phyloP scores from a whole-genome alignment of 2,888 invertebrate species.

The Gastrophysa polygoni region DNA sequence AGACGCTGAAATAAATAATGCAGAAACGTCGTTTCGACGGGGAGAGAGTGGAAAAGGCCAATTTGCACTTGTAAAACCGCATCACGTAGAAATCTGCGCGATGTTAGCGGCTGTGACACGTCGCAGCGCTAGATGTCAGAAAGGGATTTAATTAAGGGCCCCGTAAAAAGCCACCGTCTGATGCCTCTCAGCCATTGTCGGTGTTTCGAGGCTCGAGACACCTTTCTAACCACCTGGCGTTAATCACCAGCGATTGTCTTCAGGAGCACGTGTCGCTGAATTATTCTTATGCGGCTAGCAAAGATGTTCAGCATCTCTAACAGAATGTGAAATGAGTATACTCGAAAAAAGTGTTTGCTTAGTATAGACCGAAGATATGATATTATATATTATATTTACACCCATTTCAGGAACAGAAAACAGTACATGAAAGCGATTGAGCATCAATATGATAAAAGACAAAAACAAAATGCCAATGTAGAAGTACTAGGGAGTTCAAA shows the following conservation, averaged over 20 bases:
- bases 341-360: too few relatives aligned
- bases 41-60: slow-evolving; percentile 43
- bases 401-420: too few relatives aligned
- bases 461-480: too few relatives aligned
- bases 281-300: not conserved
- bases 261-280: not conserved
- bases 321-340: too few relatives aligned
- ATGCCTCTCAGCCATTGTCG: slow-evolving; percentile 14
- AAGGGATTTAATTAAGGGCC: slow-evolving; percentile 60
- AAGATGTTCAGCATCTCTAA: too few relatives aligned
- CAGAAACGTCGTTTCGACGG: slow-evolving; percentile 41
- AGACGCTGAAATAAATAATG: slow-evolving; percentile 53
- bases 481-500: too few relatives aligned
- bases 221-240: not conserved
- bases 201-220: not conserved
- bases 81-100: slow-evolving; percentile 60
- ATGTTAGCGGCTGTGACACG: slow-evolving; percentile 57
- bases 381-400: too few relatives aligned
- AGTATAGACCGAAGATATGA: too few relatives aligned
- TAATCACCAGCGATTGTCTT: not conserved
- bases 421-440: too few relatives aligned
- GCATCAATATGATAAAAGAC: too few relatives aligned
- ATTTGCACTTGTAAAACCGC: slow-evolving; percentile 59
- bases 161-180: slow-evolving; percentile 54
- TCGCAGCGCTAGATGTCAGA: slow-evolving; percentile 59